Conservation (phyloP, 2,797 vertebrate genomes). For the Cuniculus paca region DNA sequence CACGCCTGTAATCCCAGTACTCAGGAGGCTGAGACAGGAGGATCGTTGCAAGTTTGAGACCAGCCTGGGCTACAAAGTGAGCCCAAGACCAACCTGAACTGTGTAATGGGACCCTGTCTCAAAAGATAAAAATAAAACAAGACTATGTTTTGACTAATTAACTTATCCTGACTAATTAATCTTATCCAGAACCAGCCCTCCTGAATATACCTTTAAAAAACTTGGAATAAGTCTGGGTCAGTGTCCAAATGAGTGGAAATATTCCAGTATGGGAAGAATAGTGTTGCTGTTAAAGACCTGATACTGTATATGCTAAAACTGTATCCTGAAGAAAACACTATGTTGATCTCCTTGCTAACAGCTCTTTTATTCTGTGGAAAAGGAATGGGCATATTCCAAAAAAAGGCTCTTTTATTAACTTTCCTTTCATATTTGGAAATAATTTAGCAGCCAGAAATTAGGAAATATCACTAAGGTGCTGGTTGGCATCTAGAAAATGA, state of each 20-base stretch:
- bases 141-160: too few relatives aligned
- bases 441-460: constrained; percentile 31
- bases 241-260: neutral
- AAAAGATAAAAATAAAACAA: too few relatives aligned
- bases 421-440: neutral
- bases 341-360: neutral
- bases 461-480: neutral
- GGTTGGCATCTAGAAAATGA: neutral
- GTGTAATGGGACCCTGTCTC: too few relatives aligned
- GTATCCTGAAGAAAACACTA: neutral
- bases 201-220: neutral
- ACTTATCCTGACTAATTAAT: neutral
- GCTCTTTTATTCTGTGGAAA: neutral
- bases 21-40: too few relatives aligned
- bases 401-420: neutral
- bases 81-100: too few relatives aligned
- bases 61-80: too few relatives aligned
- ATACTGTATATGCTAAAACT: neutral
- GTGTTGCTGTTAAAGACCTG: neutral
- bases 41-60: too few relatives aligned
- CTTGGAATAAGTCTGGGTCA: neutral
- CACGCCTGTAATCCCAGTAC: too few relatives aligned
- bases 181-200: neutral
- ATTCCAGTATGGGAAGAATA: neutral
- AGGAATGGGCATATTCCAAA: neutral